Evolutionary conservation across 2,888 invertebrate species (phyloP).

Genomic region (Philereme vetulata): DNA sequence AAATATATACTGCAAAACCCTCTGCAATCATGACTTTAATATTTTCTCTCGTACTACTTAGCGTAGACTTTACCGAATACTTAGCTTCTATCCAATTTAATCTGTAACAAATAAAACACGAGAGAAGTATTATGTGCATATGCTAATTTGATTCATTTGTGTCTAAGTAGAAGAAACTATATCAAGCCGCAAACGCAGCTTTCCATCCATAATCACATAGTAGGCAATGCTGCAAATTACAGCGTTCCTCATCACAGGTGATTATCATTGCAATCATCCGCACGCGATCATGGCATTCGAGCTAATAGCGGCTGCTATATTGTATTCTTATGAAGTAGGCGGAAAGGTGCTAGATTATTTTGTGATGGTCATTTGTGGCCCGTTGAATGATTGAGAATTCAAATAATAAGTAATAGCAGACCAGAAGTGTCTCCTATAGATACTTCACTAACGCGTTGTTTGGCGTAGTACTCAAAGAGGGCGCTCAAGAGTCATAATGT

Average conservation of each 20-base stretch:
- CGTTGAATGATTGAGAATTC: background rate
- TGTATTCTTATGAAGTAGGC: conserved; percentile 20
- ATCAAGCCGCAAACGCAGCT: conserved; percentile 14
- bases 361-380: conserved; percentile 5
- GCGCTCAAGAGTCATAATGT: too few species aligned
- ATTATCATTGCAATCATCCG: conserved; percentile 31
- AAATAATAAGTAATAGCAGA: background rate
- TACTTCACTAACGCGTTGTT: too few species aligned
- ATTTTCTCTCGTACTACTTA: too few species aligned
- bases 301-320: conserved; percentile 12
- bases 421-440: too few species aligned
- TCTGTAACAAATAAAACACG: too few species aligned
- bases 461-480: too few species aligned
- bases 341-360: conserved; percentile 13
- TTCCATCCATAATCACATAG: conserved; percentile 16
- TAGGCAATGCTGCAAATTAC: conserved; percentile 12
- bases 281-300: conserved; percentile 32
- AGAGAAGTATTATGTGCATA: too few species aligned
- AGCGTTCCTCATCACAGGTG: conserved; percentile 25
- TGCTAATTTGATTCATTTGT: background rate
- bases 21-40: too few species aligned
- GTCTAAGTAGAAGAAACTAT: conserved; percentile 1
- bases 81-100: too few species aligned
- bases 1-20: too few species aligned
- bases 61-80: too few species aligned